phyloP scores from a whole-genome alignment of 1,140 invertebrate species.

The Ips nitidus region DNA sequence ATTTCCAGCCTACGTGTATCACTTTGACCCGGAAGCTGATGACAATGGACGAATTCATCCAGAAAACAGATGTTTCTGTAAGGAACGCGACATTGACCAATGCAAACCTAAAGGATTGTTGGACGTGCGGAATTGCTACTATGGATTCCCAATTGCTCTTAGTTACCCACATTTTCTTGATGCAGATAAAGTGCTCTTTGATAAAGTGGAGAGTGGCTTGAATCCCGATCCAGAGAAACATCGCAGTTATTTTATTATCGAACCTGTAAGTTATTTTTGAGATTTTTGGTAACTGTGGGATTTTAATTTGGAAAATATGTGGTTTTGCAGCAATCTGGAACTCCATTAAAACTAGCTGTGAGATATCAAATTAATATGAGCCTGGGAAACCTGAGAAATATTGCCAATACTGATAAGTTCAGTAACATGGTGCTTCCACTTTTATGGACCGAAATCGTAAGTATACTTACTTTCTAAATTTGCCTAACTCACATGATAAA shows the following conservation, averaged over 20 bases:
- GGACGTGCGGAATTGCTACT: conserved; percentile 80
- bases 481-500: conserved; percentile 3
- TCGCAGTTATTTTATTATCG: conserved; percentile 79
- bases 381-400: conserved; percentile 63
- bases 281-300: neutral
- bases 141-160: conserved; percentile 83
- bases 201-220: conserved; percentile 70
- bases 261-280: conserved; percentile 57
- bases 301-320: neutral
- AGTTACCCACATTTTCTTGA: conserved; percentile 89
- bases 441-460: conserved; percentile 84
- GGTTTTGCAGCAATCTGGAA: conserved; percentile 63
- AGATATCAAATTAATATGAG: conserved; percentile 86
- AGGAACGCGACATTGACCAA: conserved; percentile 58
- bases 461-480: conserved; percentile 47
- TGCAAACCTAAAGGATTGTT: conserved; percentile 72
- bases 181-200: conserved; percentile 70
- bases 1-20: conserved; percentile 65
- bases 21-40: conserved; percentile 71
- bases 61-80: conserved; percentile 80
- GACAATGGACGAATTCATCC: conserved; percentile 71
- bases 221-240: conserved; percentile 71
- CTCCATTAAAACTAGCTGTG: conserved; percentile 71
- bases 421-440: conserved; percentile 70
- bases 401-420: conserved; percentile 64